A percentile compares a stretch with the other conserved stretches of the same genome.
Conservation (phyloP, 2,797 vertebrate genomes). For the Remorina albescens region DNA sequence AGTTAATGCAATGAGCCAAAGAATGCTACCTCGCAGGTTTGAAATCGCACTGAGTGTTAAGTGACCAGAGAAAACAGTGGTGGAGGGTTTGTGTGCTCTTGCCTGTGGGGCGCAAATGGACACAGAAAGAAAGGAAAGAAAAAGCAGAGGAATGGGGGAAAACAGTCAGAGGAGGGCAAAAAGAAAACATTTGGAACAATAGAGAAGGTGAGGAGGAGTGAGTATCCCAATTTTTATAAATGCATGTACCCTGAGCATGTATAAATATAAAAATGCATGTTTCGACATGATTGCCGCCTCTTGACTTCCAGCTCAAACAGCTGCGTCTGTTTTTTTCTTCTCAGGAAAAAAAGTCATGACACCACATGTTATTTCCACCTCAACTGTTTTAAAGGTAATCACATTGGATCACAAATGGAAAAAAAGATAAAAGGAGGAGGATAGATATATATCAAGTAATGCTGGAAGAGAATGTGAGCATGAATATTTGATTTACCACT, state of each 20-base stretch:
- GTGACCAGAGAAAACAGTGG: slow-evolving; percentile 55
- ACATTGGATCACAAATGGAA: slow-evolving; percentile 47
- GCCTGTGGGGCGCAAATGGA: slow-evolving; percentile 2
- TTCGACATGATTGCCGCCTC: slow-evolving; percentile 55
- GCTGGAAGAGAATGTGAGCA: slow-evolving; percentile 30
- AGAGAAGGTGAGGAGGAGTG: not conserved
- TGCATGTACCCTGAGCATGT: slow-evolving; percentile 22
- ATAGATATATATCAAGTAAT: slow-evolving; percentile 47
- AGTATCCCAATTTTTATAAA: slow-evolving; percentile 8
- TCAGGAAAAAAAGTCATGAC: slow-evolving; percentile 56
- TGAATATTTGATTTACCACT: slow-evolving; percentile 47
- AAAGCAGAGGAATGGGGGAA: not conserved
- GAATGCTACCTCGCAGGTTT: slow-evolving; percentile 70
- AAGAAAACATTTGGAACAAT: not conserved
- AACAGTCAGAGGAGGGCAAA: not conserved
- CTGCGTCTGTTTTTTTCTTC: slow-evolving; percentile 25
- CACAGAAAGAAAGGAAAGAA: not conserved
- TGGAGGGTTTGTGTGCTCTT: slow-evolving; percentile 2
- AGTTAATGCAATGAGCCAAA: slow-evolving; percentile 66
- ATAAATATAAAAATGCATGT: slow-evolving; percentile 55
- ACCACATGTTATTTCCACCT: slow-evolving; percentile 71
- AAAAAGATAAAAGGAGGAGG: slow-evolving; percentile 43
- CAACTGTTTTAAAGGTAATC: slow-evolving; percentile 41
- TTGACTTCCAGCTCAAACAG: slow-evolving; percentile 55
- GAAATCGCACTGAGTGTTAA: slow-evolving; percentile 44